A percentile compares a stretch with the other conserved stretches of the same genome.
phyloP scores from a whole-genome alignment of 2,113 vertebrate species.

The Platysteira castanea region DNA sequence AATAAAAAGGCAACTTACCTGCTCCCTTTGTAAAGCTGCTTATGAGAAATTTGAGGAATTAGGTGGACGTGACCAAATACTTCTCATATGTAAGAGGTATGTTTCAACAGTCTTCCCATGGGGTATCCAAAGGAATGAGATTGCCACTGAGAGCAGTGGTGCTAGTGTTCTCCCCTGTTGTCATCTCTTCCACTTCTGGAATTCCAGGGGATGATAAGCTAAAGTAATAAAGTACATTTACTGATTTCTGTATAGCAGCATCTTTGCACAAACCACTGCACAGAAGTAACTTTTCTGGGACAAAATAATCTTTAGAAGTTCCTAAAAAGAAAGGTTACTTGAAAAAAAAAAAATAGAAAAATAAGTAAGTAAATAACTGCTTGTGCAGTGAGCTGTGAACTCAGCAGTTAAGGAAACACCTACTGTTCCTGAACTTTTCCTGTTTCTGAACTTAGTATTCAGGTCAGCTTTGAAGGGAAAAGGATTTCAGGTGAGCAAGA shows the following conservation, averaged over 20 bases:
- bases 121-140: background rate
- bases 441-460: background rate
- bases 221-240: background rate
- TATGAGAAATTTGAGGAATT: background rate
- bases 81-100: background rate
- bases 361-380: background rate
- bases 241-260: background rate
- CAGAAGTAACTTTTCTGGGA: background rate
- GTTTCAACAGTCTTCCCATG: background rate
- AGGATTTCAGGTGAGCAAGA: background rate
- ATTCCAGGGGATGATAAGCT: background rate
- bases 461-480: background rate
- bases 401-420: background rate
- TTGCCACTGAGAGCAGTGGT: background rate
- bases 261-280: background rate
- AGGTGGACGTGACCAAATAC: background rate
- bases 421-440: background rate
- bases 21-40: background rate
- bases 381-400: background rate
- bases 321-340: background rate
- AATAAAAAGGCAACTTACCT: background rate
- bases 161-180: background rate
- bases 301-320: background rate
- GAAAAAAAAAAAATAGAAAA: background rate
- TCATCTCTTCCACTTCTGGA: background rate